Conservation (phyloP, 2,888 invertebrate species). For the Rotaria magnacalcarata region DNA sequence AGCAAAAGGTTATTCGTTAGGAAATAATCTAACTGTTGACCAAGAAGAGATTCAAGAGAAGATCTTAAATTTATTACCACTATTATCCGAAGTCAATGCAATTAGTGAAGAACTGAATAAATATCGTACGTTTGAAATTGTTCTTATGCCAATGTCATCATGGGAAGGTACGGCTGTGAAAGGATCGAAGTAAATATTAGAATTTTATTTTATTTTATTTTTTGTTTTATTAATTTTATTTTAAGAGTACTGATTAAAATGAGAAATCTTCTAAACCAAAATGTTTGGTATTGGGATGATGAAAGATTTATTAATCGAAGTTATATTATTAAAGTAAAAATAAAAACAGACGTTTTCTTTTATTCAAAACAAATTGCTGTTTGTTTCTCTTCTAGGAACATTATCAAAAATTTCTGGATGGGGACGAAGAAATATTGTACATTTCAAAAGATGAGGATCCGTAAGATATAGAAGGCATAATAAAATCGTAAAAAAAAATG, state of each 20-base stretch:
- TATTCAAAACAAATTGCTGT: not conserved
- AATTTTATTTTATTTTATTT: not conserved
- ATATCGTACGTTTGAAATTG: slow-evolving; percentile 58
- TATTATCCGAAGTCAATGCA: slow-evolving; percentile 60
- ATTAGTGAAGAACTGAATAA: slow-evolving; percentile 60
- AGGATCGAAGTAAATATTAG: slow-evolving; percentile 48
- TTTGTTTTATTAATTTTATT: not conserved
- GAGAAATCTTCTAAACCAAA: slow-evolving; percentile 57
- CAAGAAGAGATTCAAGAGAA: slow-evolving; percentile 60
- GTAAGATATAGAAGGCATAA: not conserved
- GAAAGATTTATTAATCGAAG: slow-evolving; percentile 59
- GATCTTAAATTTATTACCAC: slow-evolving; percentile 58
- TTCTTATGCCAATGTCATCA: slow-evolving; percentile 52
- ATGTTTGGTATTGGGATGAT: slow-evolving; percentile 59
- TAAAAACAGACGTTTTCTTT: not conserved
- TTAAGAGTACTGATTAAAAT: slow-evolving; percentile 59
- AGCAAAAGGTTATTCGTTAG: slow-evolving; percentile 58
- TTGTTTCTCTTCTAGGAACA: slow-evolving; percentile 39
- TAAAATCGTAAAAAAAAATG: not conserved
- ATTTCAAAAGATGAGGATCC: slow-evolving; percentile 48
- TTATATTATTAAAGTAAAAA: slow-evolving; percentile 57
- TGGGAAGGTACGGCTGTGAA: slow-evolving; percentile 51
- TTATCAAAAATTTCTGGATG: slow-evolving; percentile 47
- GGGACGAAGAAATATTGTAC: slow-evolving; percentile 43
- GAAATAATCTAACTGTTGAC: slow-evolving; percentile 52